A percentile compares a stretch with the other conserved stretches of the same genome.
phyloP scores from a whole-genome alignment of 2,797 vertebrate genomes.

The Toxotes lorentzi region DNA sequence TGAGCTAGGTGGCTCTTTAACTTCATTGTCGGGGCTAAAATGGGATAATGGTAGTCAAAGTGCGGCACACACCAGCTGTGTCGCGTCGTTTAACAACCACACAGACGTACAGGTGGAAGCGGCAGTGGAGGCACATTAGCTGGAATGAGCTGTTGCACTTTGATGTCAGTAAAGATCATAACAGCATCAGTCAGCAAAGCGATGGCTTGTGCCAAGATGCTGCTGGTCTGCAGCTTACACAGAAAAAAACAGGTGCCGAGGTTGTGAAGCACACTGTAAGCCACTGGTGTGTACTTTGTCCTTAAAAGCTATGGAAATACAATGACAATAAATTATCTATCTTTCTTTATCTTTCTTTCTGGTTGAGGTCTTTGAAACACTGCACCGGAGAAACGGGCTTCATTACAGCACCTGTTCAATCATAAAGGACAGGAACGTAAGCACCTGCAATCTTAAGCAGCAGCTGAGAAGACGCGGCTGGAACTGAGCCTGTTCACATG shows the following conservation, averaged over 20 bases:
- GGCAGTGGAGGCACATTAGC: neutral
- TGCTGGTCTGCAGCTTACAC: neutral
- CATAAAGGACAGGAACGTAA: neutral
- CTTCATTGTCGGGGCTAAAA: no score
- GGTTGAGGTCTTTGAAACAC: neutral
- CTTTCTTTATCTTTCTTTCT: no score
- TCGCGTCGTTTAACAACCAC: neutral
- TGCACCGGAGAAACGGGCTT: neutral
- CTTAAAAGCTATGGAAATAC: no score
- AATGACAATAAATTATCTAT: no score
- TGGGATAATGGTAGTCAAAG: neutral
- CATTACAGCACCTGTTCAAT: neutral
- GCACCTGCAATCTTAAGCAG: neutral
- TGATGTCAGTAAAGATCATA: neutral
- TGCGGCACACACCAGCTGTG: neutral
- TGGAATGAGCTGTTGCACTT: neutral
- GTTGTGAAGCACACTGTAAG: neutral
- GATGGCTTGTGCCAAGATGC: neutral
- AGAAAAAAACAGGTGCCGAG: neutral
- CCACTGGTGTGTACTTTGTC: neutral
- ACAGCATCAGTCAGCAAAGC: neutral
- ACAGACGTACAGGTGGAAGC: neutral
- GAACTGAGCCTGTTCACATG: conserved; percentile 6
- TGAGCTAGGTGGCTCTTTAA: neutral
- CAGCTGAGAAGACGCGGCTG: neutral